phyloP scores from a whole-genome alignment of 2,888 invertebrate species.

The Sturmia bella region DNA sequence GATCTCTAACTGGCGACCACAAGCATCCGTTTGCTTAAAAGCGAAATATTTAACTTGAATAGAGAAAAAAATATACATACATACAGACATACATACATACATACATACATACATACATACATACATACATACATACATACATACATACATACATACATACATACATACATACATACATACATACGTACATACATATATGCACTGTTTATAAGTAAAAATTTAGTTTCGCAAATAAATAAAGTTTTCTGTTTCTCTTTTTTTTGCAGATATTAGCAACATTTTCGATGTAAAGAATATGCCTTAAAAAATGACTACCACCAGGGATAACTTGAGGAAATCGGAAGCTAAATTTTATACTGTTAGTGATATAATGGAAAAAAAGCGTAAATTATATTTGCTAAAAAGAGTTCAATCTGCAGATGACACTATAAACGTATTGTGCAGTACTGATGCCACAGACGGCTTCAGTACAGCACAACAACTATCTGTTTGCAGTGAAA shows the following conservation, averaged over 20 bases:
- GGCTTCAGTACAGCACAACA: background rate
- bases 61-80: background rate
- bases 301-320: conserved; percentile 55
- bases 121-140: background rate
- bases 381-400: conserved; percentile 61
- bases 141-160: too few relatives aligned
- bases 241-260: background rate
- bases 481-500: conserved; percentile 1
- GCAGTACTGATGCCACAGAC: background rate
- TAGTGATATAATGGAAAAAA: conserved; percentile 60
- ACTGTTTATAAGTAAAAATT: background rate
- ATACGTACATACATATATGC: background rate
- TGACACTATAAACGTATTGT: conserved; percentile 1
- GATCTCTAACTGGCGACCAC: too few relatives aligned
- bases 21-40: too few relatives aligned
- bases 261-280: conserved; percentile 50
- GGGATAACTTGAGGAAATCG: conserved; percentile 34
- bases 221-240: background rate
- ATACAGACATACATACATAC: background rate
- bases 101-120: background rate
- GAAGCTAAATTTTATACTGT: conserved; percentile 48
- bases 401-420: conserved; percentile 47
- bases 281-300: conserved; percentile 47
- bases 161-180: too few relatives aligned
- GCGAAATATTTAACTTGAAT: background rate